Evolutionary conservation across 2,797 vertebrate genomes (phyloP).

Genomic region (Syndactyla subalaris): DNA sequence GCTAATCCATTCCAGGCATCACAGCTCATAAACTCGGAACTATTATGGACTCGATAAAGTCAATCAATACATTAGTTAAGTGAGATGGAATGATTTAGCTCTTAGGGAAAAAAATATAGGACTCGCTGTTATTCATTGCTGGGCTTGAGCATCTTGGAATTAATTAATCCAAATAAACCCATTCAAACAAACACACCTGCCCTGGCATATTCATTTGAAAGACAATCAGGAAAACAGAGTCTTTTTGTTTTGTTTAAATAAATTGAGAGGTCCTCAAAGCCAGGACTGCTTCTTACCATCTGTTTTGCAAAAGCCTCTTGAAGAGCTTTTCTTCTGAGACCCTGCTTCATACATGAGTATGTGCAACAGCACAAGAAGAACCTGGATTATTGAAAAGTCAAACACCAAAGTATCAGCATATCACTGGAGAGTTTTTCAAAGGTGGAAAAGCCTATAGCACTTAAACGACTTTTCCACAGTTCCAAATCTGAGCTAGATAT

Average conservation of each 20-base stretch:
- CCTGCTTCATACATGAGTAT: not conserved
- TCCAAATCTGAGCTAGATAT: not conserved
- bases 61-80: constrained; percentile 60
- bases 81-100: constrained; percentile 60
- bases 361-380: not conserved
- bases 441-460: not conserved
- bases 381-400: not conserved
- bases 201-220: not conserved
- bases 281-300: not conserved
- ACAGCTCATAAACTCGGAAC: constrained; percentile 61
- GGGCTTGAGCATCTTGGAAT: not conserved
- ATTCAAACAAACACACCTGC: not conserved
- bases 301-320: not conserved
- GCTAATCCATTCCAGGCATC: constrained; percentile 54
- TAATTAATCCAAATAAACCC: not conserved
- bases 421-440: not conserved
- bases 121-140: not conserved
- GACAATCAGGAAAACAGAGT: not conserved
- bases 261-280: not conserved
- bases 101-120: not conserved
- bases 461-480: not conserved
- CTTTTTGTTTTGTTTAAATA: not conserved
- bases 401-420: not conserved
- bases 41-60: constrained; percentile 43
- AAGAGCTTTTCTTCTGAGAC: not conserved